Base-by-base conservation (phyloP, 2,113 vertebrate species). In the Gasterosteus nipponicus region DNA sequence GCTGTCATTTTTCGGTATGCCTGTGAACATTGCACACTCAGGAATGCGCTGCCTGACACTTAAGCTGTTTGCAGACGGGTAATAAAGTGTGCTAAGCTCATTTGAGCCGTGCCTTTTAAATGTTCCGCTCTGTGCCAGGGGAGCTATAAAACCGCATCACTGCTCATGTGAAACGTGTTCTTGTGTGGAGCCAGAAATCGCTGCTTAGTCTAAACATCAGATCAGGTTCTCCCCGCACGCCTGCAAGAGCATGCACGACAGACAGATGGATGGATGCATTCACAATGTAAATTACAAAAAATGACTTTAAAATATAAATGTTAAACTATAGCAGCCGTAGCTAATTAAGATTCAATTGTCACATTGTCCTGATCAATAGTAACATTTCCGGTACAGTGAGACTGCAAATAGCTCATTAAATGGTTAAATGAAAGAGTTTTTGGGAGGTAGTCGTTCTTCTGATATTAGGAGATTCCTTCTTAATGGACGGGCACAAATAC, bases 51-150 rank as follows among this genome's bases (percentile, higher is more conserved):
- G 66, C 77, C 77, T 83, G 84, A 88, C 87, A 86, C 86, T 90
- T 90, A 88, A 87, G 87, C 84, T 91, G 87, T 86, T 84, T 89
- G 89, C 86, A 90, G 85, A 92, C 80, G 87, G 87, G 81, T 89
- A 88, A 92, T 93, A 91, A 92, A 92, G 82, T 83, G 83, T 83
- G 81, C 83, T 82, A 86, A 89, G 87, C 89, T 87, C 87, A 82
- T 88, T 87, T 88, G 89, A 90, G 87, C 78, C 76, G 68, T 87
- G 89, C 83, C 83, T 90, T 91, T 92, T 86, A 88, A 90, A 89
- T 88, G 89, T 89, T 90, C 73, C 63, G 49, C 78, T 79, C 35
- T 60, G 81, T 75, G 75, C 77, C 86, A 66, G 77, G 89, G 89
- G 91, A 91, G 82, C 83, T 63, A 83, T 87, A 89, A 85, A 88